Evolutionary conservation across 2,113 vertebrate species (phyloP), one percentile per base, ranked within the genome.

Genomic region (Prinia subflava): DNA sequence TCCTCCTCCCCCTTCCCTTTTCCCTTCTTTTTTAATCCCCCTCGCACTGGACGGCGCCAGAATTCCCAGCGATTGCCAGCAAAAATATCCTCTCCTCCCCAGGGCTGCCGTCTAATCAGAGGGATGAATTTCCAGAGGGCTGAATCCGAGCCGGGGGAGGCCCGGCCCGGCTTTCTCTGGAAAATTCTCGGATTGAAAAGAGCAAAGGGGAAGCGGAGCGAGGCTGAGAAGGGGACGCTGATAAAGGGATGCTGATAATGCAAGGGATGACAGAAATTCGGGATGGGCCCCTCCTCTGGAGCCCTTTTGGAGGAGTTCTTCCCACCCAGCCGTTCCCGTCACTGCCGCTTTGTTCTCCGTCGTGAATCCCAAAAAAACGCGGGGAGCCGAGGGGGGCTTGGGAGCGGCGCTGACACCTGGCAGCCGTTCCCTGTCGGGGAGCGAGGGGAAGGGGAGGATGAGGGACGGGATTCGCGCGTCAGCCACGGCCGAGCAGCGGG

Each of bases 51-150:
- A 84, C 63, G 27, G 55, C 2, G 21, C 47, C 49, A 70, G 80
- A 83, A 91, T 91, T 96, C 83, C 95, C 89, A 52, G 68, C 0
- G 17, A 37, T 71, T 2, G 0, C 65, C 18, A 2, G 79, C 87
- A 81, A 86, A 94, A 92, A 74, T 56, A 88, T 71, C 71, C 73
- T 33, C 64, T 39, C 47, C 81, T 87, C 93, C 69, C 55, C 76
- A 17, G 87, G 96, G 92, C 60, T 77, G 92, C 55, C 2, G n/a
- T 82, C 82, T 97, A 87, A 97, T 96, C 95, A 97, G 95, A 95
- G 57, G 88, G 57, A 60, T 70, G 90, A 62, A 89, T 94, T 96
- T 97, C 97, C 87, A 87, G 75, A 65, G 94, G 79, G 85, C 18
- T 73, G 90, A 70, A 96, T 94, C 76, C 65, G 28, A 95, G 37